Percentiles rank a stretch among this genome's conserved stretches.
Conservation (phyloP, 1,140 invertebrate genomes). For the Coelopa frigida region DNA sequence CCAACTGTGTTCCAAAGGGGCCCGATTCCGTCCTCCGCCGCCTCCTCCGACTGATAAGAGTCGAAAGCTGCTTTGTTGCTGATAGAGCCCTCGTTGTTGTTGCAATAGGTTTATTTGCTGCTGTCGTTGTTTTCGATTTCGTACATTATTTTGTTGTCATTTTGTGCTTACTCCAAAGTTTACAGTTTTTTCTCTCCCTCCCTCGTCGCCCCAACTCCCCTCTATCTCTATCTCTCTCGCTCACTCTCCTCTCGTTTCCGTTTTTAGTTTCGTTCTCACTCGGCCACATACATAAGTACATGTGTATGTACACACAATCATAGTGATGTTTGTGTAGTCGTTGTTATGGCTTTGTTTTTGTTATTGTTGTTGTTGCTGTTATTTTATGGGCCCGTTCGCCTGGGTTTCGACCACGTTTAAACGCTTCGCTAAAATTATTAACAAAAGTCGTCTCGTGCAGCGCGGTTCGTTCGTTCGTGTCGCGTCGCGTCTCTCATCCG, state of each 20-base stretch:
- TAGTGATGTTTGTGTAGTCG: background rate
- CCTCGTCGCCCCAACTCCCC: background rate
- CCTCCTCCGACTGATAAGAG: too few species aligned
- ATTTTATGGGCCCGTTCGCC: too few species aligned
- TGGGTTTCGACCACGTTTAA: conserved; percentile 3
- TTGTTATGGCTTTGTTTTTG: too few species aligned
- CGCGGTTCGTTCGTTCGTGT: conserved; percentile 6
- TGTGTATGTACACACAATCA: background rate
- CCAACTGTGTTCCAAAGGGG: too few species aligned
- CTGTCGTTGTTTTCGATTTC: background rate
- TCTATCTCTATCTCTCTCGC: background rate
- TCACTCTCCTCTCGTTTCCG: background rate
- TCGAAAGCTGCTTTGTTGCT: too few species aligned
- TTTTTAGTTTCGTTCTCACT: background rate
- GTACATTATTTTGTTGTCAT: background rate
- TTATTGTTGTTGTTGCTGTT: too few species aligned
- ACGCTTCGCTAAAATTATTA: conserved; percentile 16
- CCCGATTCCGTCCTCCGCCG: too few species aligned
- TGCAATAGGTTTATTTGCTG: background rate
- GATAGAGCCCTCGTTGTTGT: too few species aligned
- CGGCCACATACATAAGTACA: background rate
- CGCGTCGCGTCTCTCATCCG: too few species aligned
- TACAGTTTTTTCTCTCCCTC: background rate
- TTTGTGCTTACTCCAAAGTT: background rate
- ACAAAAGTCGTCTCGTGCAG: conserved; percentile 12